A percentile compares a stretch with the other conserved stretches of the same genome.
Evolutionary conservation across 2,113 vertebrate genomes (phyloP).

Genomic region (Eulemur macaco): DNA sequence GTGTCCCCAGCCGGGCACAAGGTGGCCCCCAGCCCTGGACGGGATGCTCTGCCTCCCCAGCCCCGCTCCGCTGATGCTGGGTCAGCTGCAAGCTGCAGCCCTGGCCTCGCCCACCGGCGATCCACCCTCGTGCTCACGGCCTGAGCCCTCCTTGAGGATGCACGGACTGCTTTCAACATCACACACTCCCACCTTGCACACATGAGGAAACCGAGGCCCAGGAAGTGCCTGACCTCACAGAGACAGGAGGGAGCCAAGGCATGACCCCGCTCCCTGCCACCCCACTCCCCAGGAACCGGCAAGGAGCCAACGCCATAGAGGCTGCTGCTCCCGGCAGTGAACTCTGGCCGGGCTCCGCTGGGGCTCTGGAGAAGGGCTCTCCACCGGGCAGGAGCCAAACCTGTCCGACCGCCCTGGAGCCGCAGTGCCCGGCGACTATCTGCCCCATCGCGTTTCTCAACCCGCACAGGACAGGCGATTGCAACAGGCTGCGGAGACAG

Average conservation of each 20-base stretch:
- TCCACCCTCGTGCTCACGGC: rapidly evolving
- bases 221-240: background rate
- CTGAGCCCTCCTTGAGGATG: background rate
- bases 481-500: background rate
- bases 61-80: rapidly evolving
- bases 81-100: background rate
- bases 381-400: slow-evolving; percentile 44
- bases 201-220: background rate
- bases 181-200: rapidly evolving
- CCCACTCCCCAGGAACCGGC: background rate
- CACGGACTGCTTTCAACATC: background rate
- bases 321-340: background rate
- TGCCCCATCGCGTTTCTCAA: slow-evolving; percentile 45
- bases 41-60: background rate
- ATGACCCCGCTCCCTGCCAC: rapidly evolving
- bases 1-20: rapidly evolving
- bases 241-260: rapidly evolving
- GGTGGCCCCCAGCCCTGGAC: rapidly evolving
- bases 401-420: background rate
- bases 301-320: rapidly evolving
- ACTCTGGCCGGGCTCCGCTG: slow-evolving; percentile 4
- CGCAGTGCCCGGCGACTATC: slow-evolving; percentile 20
- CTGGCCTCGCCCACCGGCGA: background rate
- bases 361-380: background rate
- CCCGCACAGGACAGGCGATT: background rate